phyloP scores from a whole-genome alignment of 2,888 invertebrate species.

The Orchesella flavescens region DNA sequence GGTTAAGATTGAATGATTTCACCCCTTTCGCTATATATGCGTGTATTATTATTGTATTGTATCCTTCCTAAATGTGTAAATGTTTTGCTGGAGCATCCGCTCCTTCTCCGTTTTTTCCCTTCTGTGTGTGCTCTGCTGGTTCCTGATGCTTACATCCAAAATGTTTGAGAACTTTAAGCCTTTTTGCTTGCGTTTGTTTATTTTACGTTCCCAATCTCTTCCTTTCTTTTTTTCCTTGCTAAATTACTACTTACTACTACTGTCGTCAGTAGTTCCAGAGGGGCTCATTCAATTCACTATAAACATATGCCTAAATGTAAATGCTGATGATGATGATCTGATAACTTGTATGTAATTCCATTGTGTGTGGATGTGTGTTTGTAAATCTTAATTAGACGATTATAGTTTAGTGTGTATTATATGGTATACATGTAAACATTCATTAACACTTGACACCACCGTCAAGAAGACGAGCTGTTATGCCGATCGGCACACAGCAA shows the following conservation, averaged over 20 bases:
- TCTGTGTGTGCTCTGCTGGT: too few species aligned
- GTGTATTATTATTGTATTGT: too few species aligned
- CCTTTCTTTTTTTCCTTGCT: constrained; percentile 4
- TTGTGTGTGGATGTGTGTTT: too few species aligned
- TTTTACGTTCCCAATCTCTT: constrained; percentile 50
- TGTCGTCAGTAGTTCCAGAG: background rate
- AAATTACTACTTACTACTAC: background rate
- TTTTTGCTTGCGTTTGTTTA: constrained; percentile 47
- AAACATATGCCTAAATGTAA: background rate
- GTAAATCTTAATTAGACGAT: too few species aligned
- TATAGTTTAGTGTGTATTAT: background rate
- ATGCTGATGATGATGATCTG: background rate
- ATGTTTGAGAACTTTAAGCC: constrained; percentile 46
- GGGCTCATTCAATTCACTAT: background rate
- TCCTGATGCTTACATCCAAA: constrained; percentile 11
- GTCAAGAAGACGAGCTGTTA: background rate
- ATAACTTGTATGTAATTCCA: background rate
- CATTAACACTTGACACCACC: constrained; percentile 43
- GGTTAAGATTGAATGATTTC: background rate
- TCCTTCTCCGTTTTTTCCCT: constrained; percentile 46
- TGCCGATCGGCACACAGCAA: background rate
- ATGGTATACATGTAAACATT: background rate
- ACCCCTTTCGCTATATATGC: background rate
- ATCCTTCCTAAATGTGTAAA: too few species aligned
- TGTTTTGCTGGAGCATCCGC: constrained; percentile 39